Base-by-base conservation (phyloP, 2,888 invertebrate genomes). In the Serripes groenlandicus region DNA sequence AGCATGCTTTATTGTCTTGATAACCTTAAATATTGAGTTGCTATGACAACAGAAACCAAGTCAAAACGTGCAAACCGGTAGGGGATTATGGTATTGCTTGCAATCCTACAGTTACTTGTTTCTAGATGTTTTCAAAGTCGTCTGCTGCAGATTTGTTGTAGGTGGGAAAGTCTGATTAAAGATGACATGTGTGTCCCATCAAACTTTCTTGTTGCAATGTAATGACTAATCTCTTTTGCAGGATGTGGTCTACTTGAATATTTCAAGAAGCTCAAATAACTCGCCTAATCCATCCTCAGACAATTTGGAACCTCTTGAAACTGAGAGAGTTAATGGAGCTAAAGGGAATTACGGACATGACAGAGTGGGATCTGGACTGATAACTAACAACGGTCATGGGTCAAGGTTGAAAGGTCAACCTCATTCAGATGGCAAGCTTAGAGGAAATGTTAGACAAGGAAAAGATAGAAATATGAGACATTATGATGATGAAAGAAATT, bases 181-280 rank as follows among this genome's bases (percentile, higher is more conserved):
- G n/a, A n/a, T n/a, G n/a, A n/a, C n/a, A n/a, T n/a, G n/a, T n/a
- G n/a, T n/a, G n/a, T n/a, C n/a, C n/a, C n/a, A n/a, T n/a, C n/a
- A n/a, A n/a, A n/a, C n/a, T n/a, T n/a, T n/a, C n/a, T n/a, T n/a
- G n/a, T n/a, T n/a, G n/a, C n/a, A n/a, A n/a, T n/a, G n/a, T n/a
- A n/a, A n/a, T n/a, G n/a, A n/a, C n/a, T n/a, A n/a, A n/a, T n/a
- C n/a, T n/a, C n/a, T n/a, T n/a, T n/a, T 26, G 18, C 62, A 78
- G 78, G 78, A 78, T 78, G 72, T 78, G 28, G 56, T 78, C 11
- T 69, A 60, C 32, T 23, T 76, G 9, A 70, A 69, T n/a, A 42
- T 58, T 15, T 15, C 49, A n/a, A 58, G 34, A 62, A 32, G 49
- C 21, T 35, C 52, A 26, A 64, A 74, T 23, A 72, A 56, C n/a